phyloP scores from a whole-genome alignment of 2,797 vertebrate species.

The Mus caroli region DNA sequence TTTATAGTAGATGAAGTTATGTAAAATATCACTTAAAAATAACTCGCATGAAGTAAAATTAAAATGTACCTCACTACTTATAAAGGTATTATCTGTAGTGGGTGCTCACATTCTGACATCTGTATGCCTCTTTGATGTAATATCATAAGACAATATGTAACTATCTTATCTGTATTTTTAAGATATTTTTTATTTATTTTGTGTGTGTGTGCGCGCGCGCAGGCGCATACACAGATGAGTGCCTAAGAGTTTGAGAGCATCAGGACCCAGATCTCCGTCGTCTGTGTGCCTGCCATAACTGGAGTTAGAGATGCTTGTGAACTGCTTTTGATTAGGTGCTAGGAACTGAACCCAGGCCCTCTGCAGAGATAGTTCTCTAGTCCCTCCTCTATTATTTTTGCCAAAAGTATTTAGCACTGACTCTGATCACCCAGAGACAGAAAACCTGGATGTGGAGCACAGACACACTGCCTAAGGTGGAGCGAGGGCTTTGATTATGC shows the following conservation, averaged over 20 bases:
- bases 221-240: not conserved
- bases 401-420: constrained; percentile 16
- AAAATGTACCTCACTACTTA: not conserved
- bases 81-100: not conserved
- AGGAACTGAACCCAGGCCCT: not conserved
- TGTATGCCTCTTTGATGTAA: not conserved
- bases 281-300: not conserved
- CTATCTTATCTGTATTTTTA: not conserved
- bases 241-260: not conserved
- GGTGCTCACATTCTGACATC: not conserved
- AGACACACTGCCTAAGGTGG: not conserved
- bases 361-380: not conserved
- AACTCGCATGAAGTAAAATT: not conserved
- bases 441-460: not conserved
- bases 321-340: not conserved
- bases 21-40: not conserved
- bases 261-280: not conserved
- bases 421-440: not conserved
- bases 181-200: not conserved
- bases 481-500: constrained; percentile 4
- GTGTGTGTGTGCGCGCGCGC: too few species aligned
- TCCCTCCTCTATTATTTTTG: not conserved
- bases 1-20: constrained; percentile 13
- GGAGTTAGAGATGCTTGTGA: not conserved
- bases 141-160: not conserved